Percentiles rank a stretch among this genome's conserved stretches.
Evolutionary conservation across 1,140 invertebrate species (phyloP).

Genomic region (Ips typographus): DNA sequence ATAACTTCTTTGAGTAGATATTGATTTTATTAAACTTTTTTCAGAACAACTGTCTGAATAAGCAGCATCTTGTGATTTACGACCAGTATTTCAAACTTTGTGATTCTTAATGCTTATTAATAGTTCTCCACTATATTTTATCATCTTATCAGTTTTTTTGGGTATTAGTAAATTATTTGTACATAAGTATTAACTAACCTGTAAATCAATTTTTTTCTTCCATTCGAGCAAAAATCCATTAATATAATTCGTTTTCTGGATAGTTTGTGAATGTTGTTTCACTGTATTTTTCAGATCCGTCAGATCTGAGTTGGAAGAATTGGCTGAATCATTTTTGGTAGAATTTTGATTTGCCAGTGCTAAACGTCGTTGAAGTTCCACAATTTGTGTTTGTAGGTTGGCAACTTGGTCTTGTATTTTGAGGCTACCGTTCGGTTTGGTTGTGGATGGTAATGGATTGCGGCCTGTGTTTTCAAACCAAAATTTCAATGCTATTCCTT

Average conservation of each 20-base stretch:
- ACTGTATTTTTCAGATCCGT: not conserved
- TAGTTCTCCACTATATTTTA: too few relatives aligned
- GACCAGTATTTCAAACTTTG: not conserved
- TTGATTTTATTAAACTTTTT: not conserved
- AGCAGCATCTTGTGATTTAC: too few relatives aligned
- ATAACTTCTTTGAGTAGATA: too few relatives aligned
- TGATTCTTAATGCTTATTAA: too few relatives aligned
- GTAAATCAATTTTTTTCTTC: conserved; percentile 23
- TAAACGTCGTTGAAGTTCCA: not conserved
- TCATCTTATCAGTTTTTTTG: too few relatives aligned
- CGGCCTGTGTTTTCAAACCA: too few relatives aligned
- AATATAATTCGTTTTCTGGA: conserved; percentile 20
- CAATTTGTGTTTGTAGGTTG: conserved; percentile 5
- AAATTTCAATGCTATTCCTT: too few relatives aligned
- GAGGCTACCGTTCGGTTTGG: too few relatives aligned
- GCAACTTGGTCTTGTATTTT: not conserved
- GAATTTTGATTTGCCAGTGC: not conserved
- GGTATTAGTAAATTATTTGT: too few relatives aligned
- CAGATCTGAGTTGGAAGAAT: too few relatives aligned
- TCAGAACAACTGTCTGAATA: not conserved
- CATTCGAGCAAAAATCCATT: conserved; percentile 16
- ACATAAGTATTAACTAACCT: conserved; percentile 1
- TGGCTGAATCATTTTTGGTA: not conserved
- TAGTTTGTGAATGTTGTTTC: conserved; percentile 11
- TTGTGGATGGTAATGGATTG: too few relatives aligned